phyloP scores from a whole-genome alignment of 2,113 vertebrate species.

The Pterocles orientalis region DNA sequence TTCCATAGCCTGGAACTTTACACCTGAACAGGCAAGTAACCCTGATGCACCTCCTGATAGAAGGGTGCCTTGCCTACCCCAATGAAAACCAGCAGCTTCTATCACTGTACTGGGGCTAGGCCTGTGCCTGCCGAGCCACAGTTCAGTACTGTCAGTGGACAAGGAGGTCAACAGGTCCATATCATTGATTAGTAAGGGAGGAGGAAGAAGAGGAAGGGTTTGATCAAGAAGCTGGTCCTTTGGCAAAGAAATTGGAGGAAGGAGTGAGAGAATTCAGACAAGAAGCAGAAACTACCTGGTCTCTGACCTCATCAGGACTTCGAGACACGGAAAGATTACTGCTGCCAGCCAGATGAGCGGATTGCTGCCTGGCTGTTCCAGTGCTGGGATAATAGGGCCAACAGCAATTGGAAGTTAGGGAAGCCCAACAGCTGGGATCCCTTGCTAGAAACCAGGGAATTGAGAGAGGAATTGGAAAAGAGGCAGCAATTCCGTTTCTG shows the following conservation, averaged over 20 bases:
- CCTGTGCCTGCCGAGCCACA: background rate
- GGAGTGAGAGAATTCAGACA: background rate
- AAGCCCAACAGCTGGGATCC: background rate
- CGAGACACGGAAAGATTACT: background rate
- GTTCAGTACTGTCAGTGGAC: background rate
- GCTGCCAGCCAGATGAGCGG: no score
- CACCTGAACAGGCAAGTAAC: background rate
- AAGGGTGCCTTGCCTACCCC: background rate
- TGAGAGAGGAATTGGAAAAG: background rate
- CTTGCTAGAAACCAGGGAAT: background rate
- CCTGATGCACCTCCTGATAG: background rate
- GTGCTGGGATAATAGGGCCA: fast-evolving
- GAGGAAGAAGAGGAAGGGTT: no score
- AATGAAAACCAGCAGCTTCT: background rate
- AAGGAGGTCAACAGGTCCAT: no score
- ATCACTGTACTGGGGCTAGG: no score
- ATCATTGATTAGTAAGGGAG: no score
- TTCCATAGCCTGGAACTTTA: background rate
- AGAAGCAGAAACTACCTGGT: background rate
- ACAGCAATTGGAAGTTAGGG: background rate
- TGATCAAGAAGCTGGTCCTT: background rate
- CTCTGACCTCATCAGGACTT: background rate
- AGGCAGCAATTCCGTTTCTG: background rate
- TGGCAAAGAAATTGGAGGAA: background rate
- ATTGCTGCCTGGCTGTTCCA: background rate